Percentiles rank a stretch among this genome's conserved stretches.
phyloP scores from a whole-genome alignment of 1,140 invertebrate species.

The Pseudomyrmex dendroicus region DNA sequence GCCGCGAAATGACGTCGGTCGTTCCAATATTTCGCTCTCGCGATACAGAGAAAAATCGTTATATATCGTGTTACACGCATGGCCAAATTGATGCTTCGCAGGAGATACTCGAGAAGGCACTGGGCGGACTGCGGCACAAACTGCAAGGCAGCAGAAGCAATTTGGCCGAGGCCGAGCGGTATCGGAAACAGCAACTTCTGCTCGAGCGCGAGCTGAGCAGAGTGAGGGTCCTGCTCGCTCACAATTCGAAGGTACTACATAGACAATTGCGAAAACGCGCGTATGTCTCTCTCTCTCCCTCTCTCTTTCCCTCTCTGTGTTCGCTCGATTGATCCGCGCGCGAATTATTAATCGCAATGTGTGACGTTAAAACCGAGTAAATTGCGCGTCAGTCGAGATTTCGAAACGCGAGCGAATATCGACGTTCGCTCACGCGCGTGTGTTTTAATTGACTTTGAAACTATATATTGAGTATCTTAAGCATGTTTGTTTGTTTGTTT shows the following conservation, averaged over 20 bases:
- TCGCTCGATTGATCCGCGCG: background rate
- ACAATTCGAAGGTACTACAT: constrained; percentile 94
- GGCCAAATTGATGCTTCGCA: constrained; percentile 67
- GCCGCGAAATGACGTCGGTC: constrained; percentile 1
- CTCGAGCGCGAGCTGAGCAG: constrained; percentile 93
- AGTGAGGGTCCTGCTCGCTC: constrained; percentile 93
- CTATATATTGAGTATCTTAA: background rate
- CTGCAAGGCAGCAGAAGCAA: constrained; percentile 87
- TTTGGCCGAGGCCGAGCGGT: constrained; percentile 88
- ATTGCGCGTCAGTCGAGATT: constrained; percentile 27
- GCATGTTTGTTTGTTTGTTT: background rate
- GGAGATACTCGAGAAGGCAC: constrained; percentile 92
- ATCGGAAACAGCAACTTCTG: constrained; percentile 89
- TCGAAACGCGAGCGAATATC: constrained; percentile 23
- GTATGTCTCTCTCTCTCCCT: no score
- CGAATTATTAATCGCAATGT: constrained; percentile 13
- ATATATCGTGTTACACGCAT: constrained; percentile 30
- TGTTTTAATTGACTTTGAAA: background rate
- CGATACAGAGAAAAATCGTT: constrained; percentile 16
- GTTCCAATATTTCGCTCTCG: constrained; percentile 1
- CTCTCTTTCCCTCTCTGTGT: background rate
- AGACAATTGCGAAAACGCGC: constrained; percentile 10
- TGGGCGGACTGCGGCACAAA: constrained; percentile 89
- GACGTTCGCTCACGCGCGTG: background rate
- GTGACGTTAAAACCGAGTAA: constrained; percentile 19